These are phyloP conservation scores for Pteropus rufus DNA, from an alignment of 2,797 vertebrate genomes.

Conservation along the genomic window DNA sequence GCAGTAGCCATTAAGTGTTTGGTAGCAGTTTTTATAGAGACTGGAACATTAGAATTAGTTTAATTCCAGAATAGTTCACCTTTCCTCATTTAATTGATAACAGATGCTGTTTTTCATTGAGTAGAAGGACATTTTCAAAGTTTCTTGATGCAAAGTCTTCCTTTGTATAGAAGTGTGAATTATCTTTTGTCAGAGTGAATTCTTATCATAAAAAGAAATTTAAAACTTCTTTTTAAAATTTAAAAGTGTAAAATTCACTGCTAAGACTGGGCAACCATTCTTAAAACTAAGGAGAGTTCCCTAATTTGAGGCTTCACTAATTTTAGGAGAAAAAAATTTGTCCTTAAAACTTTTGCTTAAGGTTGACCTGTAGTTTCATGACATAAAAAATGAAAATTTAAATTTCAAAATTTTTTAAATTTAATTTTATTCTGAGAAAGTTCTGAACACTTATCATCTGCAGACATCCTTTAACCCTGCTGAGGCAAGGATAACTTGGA, in stretches of 20 bases:
- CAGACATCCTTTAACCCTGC: not conserved
- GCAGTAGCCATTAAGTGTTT: not conserved
- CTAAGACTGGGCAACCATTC: not conserved
- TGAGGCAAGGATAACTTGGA: not conserved
- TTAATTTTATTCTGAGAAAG: not conserved
- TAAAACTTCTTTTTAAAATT: no score
- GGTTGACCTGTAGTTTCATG: not conserved
- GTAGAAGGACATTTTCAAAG: not conserved
- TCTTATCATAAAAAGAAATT: not conserved
- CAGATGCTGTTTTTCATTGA: not conserved
- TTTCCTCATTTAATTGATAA: slow-evolving; percentile 9
- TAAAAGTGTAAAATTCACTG: not conserved
- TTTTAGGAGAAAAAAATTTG: not conserved
- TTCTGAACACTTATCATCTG: not conserved
- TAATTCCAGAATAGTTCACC: not conserved
- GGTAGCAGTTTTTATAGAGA: not conserved
- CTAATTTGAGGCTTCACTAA: not conserved
- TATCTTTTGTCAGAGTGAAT: not conserved
- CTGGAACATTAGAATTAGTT: not conserved
- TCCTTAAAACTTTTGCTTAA: not conserved
- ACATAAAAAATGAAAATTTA: not conserved
- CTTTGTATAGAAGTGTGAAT: not conserved
- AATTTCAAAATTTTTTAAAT: not conserved
- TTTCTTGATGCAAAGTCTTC: not conserved
- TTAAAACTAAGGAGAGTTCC: not conserved